phyloP scores from a whole-genome alignment of 1,140 invertebrate species.

The Oryzaephilus surinamensis region DNA sequence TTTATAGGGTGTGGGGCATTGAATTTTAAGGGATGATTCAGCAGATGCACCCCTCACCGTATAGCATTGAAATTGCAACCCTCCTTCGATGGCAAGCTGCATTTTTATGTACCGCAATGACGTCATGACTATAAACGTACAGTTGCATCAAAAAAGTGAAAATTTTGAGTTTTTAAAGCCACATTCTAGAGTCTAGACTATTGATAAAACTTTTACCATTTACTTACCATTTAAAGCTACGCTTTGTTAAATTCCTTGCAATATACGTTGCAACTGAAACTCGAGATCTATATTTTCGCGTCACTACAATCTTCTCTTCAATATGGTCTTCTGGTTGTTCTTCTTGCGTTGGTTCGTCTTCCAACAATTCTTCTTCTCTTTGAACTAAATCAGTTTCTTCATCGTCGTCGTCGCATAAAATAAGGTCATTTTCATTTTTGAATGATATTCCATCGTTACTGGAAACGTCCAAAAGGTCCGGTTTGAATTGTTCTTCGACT shows the following conservation, averaged over 20 bases:
- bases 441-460: slow-evolving; percentile 9
- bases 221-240: no score
- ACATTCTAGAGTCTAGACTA: neutral
- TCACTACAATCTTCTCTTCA: no score
- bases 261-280: slow-evolving; percentile 1
- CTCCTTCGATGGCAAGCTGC: no score
- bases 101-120: slow-evolving; percentile 22
- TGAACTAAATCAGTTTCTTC: slow-evolving; percentile 6
- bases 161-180: neutral
- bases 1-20: slow-evolving; percentile 1
- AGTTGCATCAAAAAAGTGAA: neutral
- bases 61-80: slow-evolving; percentile 9
- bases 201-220: slow-evolving; percentile 3
- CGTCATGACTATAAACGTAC: slow-evolving; percentile 15
- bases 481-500: slow-evolving; percentile 9
- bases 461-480: slow-evolving; percentile 8
- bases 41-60: slow-evolving; percentile 14
- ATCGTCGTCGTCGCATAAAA: slow-evolving; percentile 1
- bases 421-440: slow-evolving; percentile 10
- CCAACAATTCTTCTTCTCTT: slow-evolving; percentile 1
- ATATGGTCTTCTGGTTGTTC: neutral
- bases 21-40: slow-evolving; percentile 13
- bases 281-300: no score
- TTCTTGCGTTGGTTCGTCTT: neutral
- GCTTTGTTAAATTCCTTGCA: slow-evolving; percentile 10